Base-by-base conservation (phyloP, 2,797 vertebrate species). In the Pseudopleuronectes americanus region DNA sequence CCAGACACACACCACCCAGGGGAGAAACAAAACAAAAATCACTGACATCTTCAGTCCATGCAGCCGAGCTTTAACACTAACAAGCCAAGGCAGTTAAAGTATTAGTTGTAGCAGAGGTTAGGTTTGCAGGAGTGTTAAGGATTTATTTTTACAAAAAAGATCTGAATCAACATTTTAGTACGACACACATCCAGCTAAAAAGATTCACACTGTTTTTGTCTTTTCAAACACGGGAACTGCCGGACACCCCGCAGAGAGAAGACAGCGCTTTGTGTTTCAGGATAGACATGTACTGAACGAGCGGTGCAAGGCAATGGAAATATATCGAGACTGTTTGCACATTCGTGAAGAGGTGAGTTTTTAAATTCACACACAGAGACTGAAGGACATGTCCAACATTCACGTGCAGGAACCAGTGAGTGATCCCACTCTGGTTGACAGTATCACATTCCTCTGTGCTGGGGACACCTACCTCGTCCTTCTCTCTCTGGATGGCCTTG, bases 381-480 rank as follows among this genome's bases (percentile, higher is more conserved):
- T 67, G n/a, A 57, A 38, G 38, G 49, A 78, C 71, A 52, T 43
- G 28, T 68, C 55, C 47, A 59, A 64, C 56, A 67, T 81, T 74
- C 26, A 57, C 70, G 23, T 91, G 85, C 83, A 80, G n/a, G 19
- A 61, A 67, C 66, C 8, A 23, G 7, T 14, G n/a, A 74, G 57
- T 17, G 58, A 31, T 24, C 17, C 36, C 16, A 36, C 58, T 31
- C 64, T 24, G 49, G 61, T 16, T 69, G 16, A 22, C 52, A 62
- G 59, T 23, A 0, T 62, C 22, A 13, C 45, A 28, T 6, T 21
- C 6, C 64, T 70, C 48, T 33, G 48, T 54, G 62, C 49, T 87
- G 26, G 10, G 28, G 10, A 28, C 87, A n/a, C 82, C 75, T 87
- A 99, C 98, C 97, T 97, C 96, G 65, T 97, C 96, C 77, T 95